These are phyloP conservation scores for Accipiter cooperii DNA, from an alignment of 2,113 vertebrate species.

Conservation along the genomic window DNA sequence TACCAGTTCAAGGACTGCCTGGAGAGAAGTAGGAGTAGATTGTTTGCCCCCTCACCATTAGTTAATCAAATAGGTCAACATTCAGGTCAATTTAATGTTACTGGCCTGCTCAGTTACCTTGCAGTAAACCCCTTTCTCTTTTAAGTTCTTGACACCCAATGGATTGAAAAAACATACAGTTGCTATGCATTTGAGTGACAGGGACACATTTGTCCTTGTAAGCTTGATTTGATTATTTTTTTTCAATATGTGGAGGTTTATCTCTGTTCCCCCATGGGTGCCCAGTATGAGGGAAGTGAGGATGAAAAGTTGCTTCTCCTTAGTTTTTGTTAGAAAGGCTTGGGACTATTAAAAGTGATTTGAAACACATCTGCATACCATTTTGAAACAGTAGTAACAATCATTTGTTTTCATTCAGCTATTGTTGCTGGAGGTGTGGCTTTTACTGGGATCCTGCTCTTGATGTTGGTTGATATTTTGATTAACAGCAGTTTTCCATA, in stretches of 20 bases:
- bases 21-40: not conserved
- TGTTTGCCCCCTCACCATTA: not conserved
- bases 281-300: not conserved
- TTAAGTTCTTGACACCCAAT: not conserved
- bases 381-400: not conserved
- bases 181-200: not conserved
- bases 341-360: not conserved
- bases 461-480: not conserved
- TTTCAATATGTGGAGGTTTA: not conserved
- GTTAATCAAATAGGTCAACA: not conserved
- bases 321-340: not conserved
- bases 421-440: not conserved
- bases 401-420: not conserved
- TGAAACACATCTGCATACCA: not conserved
- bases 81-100: not conserved
- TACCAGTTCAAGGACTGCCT: not conserved
- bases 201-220: not conserved
- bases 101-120: not conserved
- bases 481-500: not conserved
- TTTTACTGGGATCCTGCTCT: not conserved
- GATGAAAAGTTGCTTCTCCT: not conserved
- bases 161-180: not conserved
- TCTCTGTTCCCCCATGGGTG: not conserved
- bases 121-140: not conserved
- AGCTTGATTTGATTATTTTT: not conserved